Evolutionary conservation across 2,113 vertebrate genomes (phyloP).

Genomic region (Emydocephalus ijimae): DNA sequence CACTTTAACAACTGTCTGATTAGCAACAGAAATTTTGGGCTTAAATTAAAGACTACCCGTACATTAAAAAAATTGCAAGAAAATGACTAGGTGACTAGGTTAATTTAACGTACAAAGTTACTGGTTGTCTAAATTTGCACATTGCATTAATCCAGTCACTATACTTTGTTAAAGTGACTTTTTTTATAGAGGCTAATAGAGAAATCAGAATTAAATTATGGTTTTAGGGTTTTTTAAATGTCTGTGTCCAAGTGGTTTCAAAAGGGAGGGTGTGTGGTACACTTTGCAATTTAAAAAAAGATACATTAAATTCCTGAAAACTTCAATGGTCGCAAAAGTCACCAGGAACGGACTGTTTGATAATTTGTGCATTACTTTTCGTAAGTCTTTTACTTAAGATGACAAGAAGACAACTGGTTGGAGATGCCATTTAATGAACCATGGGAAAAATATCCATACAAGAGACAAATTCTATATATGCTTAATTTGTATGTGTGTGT

Average conservation of each 20-base stretch:
- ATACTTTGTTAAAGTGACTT: not conserved
- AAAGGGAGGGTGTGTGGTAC: not conserved
- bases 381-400: slow-evolving; percentile 9
- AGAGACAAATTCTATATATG: not conserved
- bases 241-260: not conserved
- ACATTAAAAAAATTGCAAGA: too few relatives aligned
- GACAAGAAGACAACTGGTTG: slow-evolving; percentile 32
- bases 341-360: not conserved
- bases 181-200: not conserved
- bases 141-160: not conserved
- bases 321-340: not conserved
- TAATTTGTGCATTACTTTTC: not conserved
- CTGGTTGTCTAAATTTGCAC: not conserved
- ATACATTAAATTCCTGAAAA: not conserved
- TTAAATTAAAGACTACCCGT: too few relatives aligned
- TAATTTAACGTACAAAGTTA: too few relatives aligned
- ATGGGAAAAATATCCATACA: not conserved
- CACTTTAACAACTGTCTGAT: too few relatives aligned
- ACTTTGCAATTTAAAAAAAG: not conserved
- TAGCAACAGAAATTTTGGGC: too few relatives aligned
- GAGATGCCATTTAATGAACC: slow-evolving; percentile 25
- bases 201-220: not conserved
- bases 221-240: not conserved
- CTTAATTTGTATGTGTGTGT: not conserved
- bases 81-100: too few relatives aligned